phyloP scores from a whole-genome alignment of 2,797 vertebrate species.

The Platyrinchus mystaceus region DNA sequence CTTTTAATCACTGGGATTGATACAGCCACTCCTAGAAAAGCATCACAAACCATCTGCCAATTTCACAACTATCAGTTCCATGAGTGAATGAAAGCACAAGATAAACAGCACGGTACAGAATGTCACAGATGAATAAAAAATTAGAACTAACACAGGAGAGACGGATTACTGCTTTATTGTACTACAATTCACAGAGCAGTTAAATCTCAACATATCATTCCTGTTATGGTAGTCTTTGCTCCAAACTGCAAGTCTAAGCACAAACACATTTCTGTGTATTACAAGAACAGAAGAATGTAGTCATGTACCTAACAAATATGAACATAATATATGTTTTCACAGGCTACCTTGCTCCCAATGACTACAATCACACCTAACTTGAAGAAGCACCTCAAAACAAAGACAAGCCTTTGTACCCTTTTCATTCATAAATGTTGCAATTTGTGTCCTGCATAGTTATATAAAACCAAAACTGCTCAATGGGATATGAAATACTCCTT shows the following conservation, averaged over 20 bases:
- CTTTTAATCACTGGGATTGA: slow-evolving; percentile 68
- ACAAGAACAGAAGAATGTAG: background rate
- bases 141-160: slow-evolving; percentile 22
- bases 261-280: background rate
- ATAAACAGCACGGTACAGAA: slow-evolving; percentile 62
- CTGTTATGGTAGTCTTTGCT: background rate
- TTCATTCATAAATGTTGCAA: background rate
- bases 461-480: background rate
- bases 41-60: slow-evolving; percentile 66
- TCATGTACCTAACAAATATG: background rate
- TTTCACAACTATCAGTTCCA: slow-evolving; percentile 52
- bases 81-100: slow-evolving; percentile 54
- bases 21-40: slow-evolving; percentile 58
- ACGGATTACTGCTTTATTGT: slow-evolving; percentile 69
- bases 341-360: background rate
- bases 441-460: background rate
- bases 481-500: background rate
- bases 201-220: slow-evolving; percentile 48
- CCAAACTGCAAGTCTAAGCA: slow-evolving; percentile 17
- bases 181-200: slow-evolving; percentile 51
- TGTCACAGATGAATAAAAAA: slow-evolving; percentile 70
- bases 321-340: background rate
- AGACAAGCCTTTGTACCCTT: background rate
- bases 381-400: background rate
- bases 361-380: background rate